phyloP scores from a whole-genome alignment of 2,113 vertebrate genomes.

The Phalacrocorax carbo region DNA sequence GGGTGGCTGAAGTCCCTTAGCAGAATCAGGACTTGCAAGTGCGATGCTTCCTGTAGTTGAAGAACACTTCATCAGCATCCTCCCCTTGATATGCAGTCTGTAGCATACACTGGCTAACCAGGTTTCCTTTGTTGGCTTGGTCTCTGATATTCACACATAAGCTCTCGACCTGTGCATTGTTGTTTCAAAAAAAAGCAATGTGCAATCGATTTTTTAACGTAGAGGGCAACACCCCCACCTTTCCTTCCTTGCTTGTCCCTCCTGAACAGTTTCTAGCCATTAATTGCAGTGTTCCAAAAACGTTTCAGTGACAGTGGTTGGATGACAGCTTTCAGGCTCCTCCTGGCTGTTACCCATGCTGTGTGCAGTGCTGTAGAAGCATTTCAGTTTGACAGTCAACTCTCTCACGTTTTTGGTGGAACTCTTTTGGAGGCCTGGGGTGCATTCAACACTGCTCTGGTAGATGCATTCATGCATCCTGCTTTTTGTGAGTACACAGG shows the following conservation, averaged over 20 bases:
- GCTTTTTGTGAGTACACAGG: background rate
- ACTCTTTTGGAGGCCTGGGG: background rate
- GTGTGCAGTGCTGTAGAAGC: background rate
- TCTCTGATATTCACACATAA: background rate
- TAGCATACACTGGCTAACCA: background rate
- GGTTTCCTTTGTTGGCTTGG: background rate
- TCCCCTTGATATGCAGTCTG: background rate
- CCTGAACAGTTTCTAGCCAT: background rate
- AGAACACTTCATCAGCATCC: rapidly evolving
- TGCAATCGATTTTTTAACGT: background rate
- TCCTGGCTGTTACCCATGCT: background rate
- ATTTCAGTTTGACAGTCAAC: background rate
- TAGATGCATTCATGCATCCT: background rate
- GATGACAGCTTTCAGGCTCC: background rate
- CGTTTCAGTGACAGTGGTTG: background rate
- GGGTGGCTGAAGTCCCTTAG: background rate
- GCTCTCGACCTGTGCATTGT: background rate
- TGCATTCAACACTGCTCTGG: background rate
- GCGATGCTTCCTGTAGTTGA: background rate
- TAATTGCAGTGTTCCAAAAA: background rate
- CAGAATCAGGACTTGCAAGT: background rate
- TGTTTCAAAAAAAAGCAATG: background rate
- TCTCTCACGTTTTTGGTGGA: background rate
- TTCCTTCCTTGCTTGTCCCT: background rate
- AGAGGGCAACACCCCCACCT: background rate